Base-by-base conservation (phyloP, 2,113 vertebrate genomes). In the Aspidoscelis tigris region DNA sequence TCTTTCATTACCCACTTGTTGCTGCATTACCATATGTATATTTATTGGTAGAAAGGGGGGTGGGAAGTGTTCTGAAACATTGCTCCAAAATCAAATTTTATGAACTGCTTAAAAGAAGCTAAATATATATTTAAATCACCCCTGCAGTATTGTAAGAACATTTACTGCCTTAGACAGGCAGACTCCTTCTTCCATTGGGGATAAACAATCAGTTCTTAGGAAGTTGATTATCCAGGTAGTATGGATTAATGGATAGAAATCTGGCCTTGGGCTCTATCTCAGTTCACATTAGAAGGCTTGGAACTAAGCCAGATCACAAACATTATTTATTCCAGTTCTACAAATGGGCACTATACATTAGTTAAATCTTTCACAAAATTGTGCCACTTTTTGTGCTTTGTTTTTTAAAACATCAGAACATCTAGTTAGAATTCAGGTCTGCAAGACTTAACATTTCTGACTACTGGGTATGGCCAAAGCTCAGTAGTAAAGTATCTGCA, bases 161-260 rank as follows among this genome's bases (percentile, higher is more conserved):
- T 18, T 84, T 41, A 69, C 75, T 58, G 14, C 22, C 58, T 71
- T 84, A 77, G 14, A 69, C 58, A 84, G 75, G 70, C 50, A 58
- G 22, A 24, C 55, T 77, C 33, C 22, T 12, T 84, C 50, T 71
- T 24, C 76, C 76, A 41, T 77, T 73, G 44, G 43, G 22, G n/a
- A 66, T 79, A 43, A 24, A 65, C 44, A 55, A 73, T 74, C 65
- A 43, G 2, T 85, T 85, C 53, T 70, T 85, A 61, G 77, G 80
- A 85, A 85, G 70, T n/a, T 85, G 44, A 44, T 80, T 66, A 80
- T 85, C 83, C 77, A 66, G 70, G 70, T 66, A 74, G 61, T 74
- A 85, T 65, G 55, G 83, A 85, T 85, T 85, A 85, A 74, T 74
- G 58, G 83, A 74, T 80, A 74, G 76, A 79, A 85, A 85, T 7